phyloP scores from a whole-genome alignment of 2,113 vertebrate species.

The Symphodus melops region DNA sequence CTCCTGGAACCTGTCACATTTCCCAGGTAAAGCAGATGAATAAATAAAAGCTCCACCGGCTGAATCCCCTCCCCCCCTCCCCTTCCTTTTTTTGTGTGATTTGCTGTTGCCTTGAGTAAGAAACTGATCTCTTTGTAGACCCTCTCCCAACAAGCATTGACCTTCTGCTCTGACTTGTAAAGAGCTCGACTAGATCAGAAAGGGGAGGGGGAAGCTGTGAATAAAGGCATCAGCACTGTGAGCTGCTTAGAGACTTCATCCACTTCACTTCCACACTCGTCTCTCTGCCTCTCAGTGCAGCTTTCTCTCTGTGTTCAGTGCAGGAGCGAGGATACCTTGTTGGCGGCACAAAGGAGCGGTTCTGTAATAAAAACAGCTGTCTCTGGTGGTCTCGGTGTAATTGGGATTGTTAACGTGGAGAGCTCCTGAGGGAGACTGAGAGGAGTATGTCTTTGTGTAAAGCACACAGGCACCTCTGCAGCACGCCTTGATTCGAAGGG shows the following conservation, averaged over 20 bases:
- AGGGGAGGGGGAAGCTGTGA: constrained; percentile 58
- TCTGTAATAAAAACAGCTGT: constrained; percentile 86
- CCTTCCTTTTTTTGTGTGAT: constrained; percentile 54
- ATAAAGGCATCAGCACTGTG: constrained; percentile 76
- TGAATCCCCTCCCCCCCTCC: constrained; percentile 19
- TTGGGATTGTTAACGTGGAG: constrained; percentile 87
- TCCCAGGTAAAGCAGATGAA: constrained; percentile 78
- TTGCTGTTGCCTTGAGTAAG: constrained; percentile 70
- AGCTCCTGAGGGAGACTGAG: constrained; percentile 84
- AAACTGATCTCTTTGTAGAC: constrained; percentile 73
- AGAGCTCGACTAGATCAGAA: constrained; percentile 75
- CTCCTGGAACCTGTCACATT: constrained; percentile 65
- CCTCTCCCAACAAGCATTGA: constrained; percentile 77
- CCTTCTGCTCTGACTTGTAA: constrained; percentile 77
- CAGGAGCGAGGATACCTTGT: constrained; percentile 77
- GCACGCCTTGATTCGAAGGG: constrained; percentile 78
- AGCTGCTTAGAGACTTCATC: constrained; percentile 77
- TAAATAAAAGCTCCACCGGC: constrained; percentile 68
- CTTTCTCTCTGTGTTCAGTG: constrained; percentile 64
- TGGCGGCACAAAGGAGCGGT: constrained; percentile 80
- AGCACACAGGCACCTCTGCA: constrained; percentile 81
- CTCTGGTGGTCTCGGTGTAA: constrained; percentile 87
- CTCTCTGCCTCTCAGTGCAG: constrained; percentile 50
- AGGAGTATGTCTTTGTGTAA: constrained; percentile 83
- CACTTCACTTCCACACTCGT: constrained; percentile 65